Conservation (phyloP, 2,797 vertebrate genomes). For the Dallia pectoralis region DNA sequence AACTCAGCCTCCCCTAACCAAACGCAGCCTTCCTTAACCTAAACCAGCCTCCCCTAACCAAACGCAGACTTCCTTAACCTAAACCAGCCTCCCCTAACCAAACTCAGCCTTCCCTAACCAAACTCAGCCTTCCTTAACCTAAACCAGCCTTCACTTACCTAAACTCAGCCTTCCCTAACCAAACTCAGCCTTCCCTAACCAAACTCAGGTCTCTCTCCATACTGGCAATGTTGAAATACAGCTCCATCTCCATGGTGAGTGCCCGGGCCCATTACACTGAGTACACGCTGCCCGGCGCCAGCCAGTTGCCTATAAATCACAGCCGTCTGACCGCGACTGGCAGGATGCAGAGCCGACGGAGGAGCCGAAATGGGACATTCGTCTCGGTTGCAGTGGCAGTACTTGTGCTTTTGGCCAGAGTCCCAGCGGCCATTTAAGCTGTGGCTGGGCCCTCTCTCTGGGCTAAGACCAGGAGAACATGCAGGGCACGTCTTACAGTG, state of each 20-base stretch:
- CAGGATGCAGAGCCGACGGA: neutral
- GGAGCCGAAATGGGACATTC: slow-evolving; percentile 4
- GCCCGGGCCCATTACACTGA: slow-evolving; percentile 29
- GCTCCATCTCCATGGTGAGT: neutral
- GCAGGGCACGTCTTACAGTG: neutral
- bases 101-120: too few relatives aligned
- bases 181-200: too few relatives aligned
- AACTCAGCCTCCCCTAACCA: too few relatives aligned
- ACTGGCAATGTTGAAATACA: slow-evolving; percentile 11
- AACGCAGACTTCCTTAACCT: too few relatives aligned
- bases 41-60: too few relatives aligned
- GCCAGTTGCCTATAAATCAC: slow-evolving; percentile 39
- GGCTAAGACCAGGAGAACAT: neutral
- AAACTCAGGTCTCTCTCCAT: neutral
- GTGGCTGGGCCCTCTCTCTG: neutral
- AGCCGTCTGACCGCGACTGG: slow-evolving; percentile 18
- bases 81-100: too few relatives aligned
- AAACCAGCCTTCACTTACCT: too few relatives aligned
- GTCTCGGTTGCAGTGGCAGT: neutral
- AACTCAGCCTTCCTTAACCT: too few relatives aligned
- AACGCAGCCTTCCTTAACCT: too few relatives aligned
- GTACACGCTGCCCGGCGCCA: slow-evolving; percentile 23
- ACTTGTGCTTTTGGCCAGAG: slow-evolving; percentile 29
- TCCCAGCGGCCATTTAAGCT: slow-evolving; percentile 19
- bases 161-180: too few relatives aligned